A percentile compares a stretch with the other conserved stretches of the same genome.
Conservation (phyloP, 2,113 vertebrate species). For the Ivindomyrus marchei region DNA sequence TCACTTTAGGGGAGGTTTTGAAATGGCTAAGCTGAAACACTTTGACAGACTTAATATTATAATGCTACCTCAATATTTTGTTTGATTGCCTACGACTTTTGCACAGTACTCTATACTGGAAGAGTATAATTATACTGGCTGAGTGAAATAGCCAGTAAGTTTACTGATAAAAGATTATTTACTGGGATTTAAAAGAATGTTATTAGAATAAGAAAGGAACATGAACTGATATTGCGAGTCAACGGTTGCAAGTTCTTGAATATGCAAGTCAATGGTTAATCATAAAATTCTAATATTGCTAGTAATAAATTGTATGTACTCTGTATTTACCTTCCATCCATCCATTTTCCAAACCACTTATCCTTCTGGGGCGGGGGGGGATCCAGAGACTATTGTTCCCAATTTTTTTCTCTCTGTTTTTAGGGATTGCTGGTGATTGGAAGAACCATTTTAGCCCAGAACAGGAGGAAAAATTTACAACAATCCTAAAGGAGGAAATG, state of each 20-base stretch:
- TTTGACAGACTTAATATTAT: no score
- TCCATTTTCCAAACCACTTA: no score
- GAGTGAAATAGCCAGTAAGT: background rate
- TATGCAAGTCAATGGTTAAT: background rate
- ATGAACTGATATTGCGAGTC: background rate
- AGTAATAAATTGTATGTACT: background rate
- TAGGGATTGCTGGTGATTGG: conserved; percentile 69
- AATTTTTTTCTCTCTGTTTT: conserved; percentile 8
- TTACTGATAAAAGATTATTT: background rate
- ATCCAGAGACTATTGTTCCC: no score
- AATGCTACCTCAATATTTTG: no score
- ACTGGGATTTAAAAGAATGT: background rate
- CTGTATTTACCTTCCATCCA: background rate
- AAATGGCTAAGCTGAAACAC: no score
- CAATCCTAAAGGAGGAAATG: conserved; percentile 54
- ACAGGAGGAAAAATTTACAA: conserved; percentile 53
- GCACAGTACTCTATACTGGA: no score
- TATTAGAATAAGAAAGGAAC: background rate
- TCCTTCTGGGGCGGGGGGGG: no score
- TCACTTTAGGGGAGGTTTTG: no score
- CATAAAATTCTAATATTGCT: background rate
- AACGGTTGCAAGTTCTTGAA: background rate
- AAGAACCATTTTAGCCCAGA: conserved; percentile 64
- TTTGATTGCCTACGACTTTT: no score
- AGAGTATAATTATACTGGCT: background rate